Evolutionary conservation across 2,113 vertebrate species (phyloP).

Genomic region (Canis aureus): DNA sequence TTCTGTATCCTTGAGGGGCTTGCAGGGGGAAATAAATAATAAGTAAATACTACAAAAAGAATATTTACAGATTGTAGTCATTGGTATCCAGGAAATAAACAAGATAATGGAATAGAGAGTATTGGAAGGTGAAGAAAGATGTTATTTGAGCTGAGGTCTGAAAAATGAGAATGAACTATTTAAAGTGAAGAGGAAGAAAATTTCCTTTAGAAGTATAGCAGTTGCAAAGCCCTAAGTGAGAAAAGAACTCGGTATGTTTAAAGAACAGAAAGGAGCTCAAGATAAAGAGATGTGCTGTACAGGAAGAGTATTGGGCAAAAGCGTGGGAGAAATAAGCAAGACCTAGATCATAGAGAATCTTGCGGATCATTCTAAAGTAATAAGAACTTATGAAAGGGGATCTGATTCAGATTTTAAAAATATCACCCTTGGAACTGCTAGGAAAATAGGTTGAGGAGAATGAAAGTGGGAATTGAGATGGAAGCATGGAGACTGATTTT

Average conservation of each 20-base stretch:
- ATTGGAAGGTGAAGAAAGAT: background rate
- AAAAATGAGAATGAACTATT: background rate
- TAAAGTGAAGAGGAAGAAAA: background rate
- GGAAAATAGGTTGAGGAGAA: background rate
- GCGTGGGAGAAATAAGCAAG: background rate
- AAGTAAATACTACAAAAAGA: background rate
- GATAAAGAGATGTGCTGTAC: background rate
- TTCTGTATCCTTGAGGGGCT: background rate
- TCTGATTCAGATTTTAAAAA: background rate
- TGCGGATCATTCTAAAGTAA: background rate
- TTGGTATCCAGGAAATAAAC: constrained; percentile 32
- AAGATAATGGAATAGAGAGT: background rate
- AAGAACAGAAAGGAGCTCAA: background rate
- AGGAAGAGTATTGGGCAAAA: background rate
- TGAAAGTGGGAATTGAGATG: background rate
- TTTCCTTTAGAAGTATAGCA: background rate
- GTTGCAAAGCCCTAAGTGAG: background rate
- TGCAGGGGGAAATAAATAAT: background rate
- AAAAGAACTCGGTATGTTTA: background rate
- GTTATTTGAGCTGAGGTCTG: background rate
- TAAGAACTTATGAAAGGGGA: background rate
- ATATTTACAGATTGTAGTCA: constrained; percentile 1
- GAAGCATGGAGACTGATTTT: background rate
- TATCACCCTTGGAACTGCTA: background rate
- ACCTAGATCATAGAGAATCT: background rate